Percentiles rank a stretch among this genome's conserved stretches.
Conservation (phyloP, 2,888 invertebrate genomes). For the Oasisia sp. region DNA sequence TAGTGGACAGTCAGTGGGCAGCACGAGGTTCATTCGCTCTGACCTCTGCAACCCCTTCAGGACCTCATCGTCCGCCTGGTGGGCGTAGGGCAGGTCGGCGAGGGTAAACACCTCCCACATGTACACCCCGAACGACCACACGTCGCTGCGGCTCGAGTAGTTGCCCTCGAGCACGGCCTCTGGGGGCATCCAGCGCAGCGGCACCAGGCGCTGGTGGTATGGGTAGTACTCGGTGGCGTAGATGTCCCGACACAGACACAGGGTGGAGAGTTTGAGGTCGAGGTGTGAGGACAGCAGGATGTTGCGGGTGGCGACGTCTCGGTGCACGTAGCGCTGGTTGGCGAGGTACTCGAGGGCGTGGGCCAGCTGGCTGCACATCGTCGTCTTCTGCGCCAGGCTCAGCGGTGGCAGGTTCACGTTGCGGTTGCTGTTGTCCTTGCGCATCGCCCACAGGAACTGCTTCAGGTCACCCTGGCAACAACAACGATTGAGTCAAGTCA, state of each 20-base stretch:
- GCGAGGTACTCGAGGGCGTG: conserved; percentile 84
- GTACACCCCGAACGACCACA: conserved; percentile 89
- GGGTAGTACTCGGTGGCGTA: conserved; percentile 86
- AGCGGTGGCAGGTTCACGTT: conserved; percentile 73
- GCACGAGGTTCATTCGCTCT: conserved; percentile 42
- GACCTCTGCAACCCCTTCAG: conserved; percentile 39
- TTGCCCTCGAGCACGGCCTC: conserved; percentile 92
- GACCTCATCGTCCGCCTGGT: conserved; percentile 81
- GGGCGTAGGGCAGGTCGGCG: conserved; percentile 81
- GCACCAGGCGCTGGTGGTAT: conserved; percentile 67
- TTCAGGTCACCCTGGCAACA: conserved; percentile 86
- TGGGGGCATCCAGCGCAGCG: conserved; percentile 87
- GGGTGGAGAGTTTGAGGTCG: conserved; percentile 83
- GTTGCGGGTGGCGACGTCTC: conserved; percentile 91
- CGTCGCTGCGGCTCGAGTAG: conserved; percentile 91
- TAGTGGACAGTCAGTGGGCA: conserved; percentile 56
- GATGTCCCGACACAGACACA: conserved; percentile 83
- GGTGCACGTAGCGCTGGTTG: conserved; percentile 82
- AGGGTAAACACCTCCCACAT: conserved; percentile 90
- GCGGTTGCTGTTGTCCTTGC: conserved; percentile 69
- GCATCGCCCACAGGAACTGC: conserved; percentile 71
- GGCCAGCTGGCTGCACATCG: conserved; percentile 76
- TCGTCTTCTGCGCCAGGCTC: conserved; percentile 64
- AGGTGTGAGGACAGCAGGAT: conserved; percentile 85
- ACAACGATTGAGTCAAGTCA: conserved; percentile 18